Evolutionary conservation across 2,797 vertebrate species (phyloP), one percentile per base, ranked within the genome.

Genomic region (Podargus strigoides): DNA sequence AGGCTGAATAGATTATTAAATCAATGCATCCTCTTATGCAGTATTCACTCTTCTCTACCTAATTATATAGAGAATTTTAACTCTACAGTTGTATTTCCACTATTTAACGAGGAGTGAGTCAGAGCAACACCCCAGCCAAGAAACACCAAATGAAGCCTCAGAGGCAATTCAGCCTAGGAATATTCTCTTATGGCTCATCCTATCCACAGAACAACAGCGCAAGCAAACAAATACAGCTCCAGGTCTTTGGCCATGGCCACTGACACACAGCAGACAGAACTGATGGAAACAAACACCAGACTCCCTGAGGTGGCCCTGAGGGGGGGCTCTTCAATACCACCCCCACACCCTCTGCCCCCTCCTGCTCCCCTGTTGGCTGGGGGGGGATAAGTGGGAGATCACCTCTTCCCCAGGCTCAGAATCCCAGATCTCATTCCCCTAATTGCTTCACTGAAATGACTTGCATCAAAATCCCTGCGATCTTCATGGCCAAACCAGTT

Each of bases 1-100:
- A 66, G 32, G 59, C 32, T 62, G 59, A 79, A 68, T 14, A 76
- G 78, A 49, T 87, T 53, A 76, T 66, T 82, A 79, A 89, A 85
- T 55, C 53, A 75, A 46, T 8, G 14, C 42, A 47, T 47, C 85
- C 58, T 66, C 47, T 73, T 36, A 44, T 1, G 8, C 55, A 90
- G 30, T 32, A 50, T 19, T 73, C 66, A 78, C 12, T 41, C 13
- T 26, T 73, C 70, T 30, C 2, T 5, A 56, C 16, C 16, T 77
- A 60, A 73, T 26, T 41, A 30, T 10, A 50, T 3, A 58, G 1
- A 15, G 23, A 49, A 7, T 16, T 22, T 52, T 46, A 52, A 26
- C 14, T 67, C 21, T 14, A 32, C 23, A 9, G 59, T 44, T 22
- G 22, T 30, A 39, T 50, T 82, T 46, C 67, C 18, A 60, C 18